These are phyloP conservation scores for Ardeotis arabs DNA, from an alignment of 2,113 vertebrate genomes.

Conservation along the genomic window DNA sequence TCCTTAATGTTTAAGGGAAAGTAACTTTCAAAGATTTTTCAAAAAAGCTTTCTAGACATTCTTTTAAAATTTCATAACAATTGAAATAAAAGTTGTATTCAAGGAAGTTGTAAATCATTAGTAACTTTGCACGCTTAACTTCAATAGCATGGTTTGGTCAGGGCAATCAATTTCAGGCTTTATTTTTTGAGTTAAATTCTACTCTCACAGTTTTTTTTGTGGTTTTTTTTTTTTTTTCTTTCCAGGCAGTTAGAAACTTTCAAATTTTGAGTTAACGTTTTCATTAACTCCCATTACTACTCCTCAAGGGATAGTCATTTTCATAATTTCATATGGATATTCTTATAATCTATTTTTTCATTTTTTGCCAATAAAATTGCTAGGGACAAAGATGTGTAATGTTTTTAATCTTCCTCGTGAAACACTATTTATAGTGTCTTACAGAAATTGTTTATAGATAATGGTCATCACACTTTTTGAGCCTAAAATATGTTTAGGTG, in stretches of 20 bases:
- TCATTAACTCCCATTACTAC: constrained; percentile 61
- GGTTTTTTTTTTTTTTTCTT: neutral
- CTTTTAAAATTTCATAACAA: constrained; percentile 82
- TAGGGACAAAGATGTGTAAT: constrained; percentile 64
- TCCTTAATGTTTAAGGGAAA: constrained; percentile 99
- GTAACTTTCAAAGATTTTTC: constrained; percentile 85
- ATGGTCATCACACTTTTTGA: constrained; percentile 69
- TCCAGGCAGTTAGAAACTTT: constrained; percentile 67
- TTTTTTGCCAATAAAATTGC: constrained; percentile 62
- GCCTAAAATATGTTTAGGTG: constrained; percentile 72
- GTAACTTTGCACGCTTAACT: constrained; percentile 90
- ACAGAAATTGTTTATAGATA: constrained; percentile 64
- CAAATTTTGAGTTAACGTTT: constrained; percentile 68
- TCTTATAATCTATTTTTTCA: constrained; percentile 70
- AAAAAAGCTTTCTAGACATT: constrained; percentile 88
- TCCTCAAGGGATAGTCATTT: constrained; percentile 68
- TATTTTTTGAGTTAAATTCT: constrained; percentile 70
- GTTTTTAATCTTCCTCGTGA: constrained; percentile 71
- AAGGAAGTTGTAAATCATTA: constrained; percentile 80
- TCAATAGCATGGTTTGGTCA: constrained; percentile 90
- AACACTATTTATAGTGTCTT: constrained; percentile 80
- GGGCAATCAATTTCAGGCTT: constrained; percentile 66
- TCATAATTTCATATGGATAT: constrained; percentile 65
- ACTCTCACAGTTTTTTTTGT: constrained; percentile 40
- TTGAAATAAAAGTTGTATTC: constrained; percentile 84